Base-by-base conservation (phyloP, 2,888 invertebrate genomes). In the Blera fallax region DNA sequence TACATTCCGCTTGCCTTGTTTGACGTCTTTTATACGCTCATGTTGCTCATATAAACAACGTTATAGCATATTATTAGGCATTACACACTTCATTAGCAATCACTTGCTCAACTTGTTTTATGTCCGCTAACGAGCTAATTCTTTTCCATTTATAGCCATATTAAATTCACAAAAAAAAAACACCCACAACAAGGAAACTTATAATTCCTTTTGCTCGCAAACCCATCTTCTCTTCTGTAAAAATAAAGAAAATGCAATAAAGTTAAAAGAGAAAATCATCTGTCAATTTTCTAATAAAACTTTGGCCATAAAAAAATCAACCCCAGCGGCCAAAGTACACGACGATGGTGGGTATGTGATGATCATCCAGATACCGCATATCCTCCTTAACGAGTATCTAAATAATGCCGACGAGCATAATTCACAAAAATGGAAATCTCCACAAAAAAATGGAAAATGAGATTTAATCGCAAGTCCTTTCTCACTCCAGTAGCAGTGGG, bases 251-350 rank as follows among this genome's bases (percentile, higher is more conserved):
- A 18, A n/a, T 54, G 2, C 69, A 69, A 54, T 65, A 48, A 65
- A 32, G 65, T 34, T 50, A 21, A 16, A 40, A 67, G 32, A 54
- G 16, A 65, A 34, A 74, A 74, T 74, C 74, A 65, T 67, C 67
- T 67, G 76, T 76, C 76, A 67, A 76, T 76, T 56, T 48, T 37
- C 37, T 37, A 76, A 67, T 67, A 76, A 65, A 67, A 76, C 76
- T 76, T 76, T 40, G n/a, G 3, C 67, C 48, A 58, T 58, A 76
- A 76, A 58, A 45, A 10, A 27, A 50, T 37, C 27, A 4, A 37
- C n/a, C 27, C 58, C 37, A 0, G 56, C 6, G 45, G 32, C 10
- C 11, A 10, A n/a, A 21, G 21, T n/a, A 14, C 40, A 11, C 21
- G 21, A 8, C 7, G 8, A 5, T n/a, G 8, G 1, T 40, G 5